phyloP scores from a whole-genome alignment of 2,113 vertebrate genomes.

The Phasianus colchicus region DNA sequence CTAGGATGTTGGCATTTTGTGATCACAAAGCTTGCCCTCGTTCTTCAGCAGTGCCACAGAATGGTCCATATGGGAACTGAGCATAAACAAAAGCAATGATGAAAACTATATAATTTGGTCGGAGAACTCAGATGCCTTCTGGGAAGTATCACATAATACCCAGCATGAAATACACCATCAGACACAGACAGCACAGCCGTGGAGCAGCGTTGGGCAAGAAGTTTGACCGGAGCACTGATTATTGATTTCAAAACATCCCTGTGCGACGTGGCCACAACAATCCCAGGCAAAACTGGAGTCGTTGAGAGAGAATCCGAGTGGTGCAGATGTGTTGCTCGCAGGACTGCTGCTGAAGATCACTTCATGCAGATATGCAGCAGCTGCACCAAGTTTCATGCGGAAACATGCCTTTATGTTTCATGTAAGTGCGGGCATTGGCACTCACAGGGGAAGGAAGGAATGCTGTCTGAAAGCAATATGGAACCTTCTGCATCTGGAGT shows the following conservation, averaged over 20 bases:
- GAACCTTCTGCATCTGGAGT: not conserved
- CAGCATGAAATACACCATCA: slow-evolving; percentile 39
- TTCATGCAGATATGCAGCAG: slow-evolving; percentile 59
- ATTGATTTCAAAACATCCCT: slow-evolving; percentile 59
- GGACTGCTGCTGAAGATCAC: not conserved
- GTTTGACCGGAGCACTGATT: slow-evolving; percentile 50
- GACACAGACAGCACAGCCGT: not conserved
- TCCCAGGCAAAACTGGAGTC: not conserved
- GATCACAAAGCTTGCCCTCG: not conserved
- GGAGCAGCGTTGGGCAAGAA: slow-evolving; percentile 40
- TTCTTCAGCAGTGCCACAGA: not conserved
- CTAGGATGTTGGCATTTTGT: not conserved
- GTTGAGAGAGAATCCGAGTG: not conserved
- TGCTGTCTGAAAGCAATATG: not conserved
- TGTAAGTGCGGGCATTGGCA: not conserved
- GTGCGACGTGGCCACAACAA: slow-evolving; percentile 46
- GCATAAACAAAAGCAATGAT: slow-evolving; percentile 3
- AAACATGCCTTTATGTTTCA: not conserved
- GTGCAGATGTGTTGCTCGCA: slow-evolving; percentile 7
- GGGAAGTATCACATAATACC: slow-evolving; percentile 21
- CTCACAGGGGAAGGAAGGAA: not conserved
- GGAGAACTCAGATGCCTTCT: slow-evolving; percentile 47
- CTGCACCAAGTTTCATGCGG: slow-evolving; percentile 35
- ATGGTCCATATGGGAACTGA: not conserved
- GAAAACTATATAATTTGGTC: not conserved